Conservation (phyloP, 2,888 invertebrate genomes). For the Acronicta aceris region DNA sequence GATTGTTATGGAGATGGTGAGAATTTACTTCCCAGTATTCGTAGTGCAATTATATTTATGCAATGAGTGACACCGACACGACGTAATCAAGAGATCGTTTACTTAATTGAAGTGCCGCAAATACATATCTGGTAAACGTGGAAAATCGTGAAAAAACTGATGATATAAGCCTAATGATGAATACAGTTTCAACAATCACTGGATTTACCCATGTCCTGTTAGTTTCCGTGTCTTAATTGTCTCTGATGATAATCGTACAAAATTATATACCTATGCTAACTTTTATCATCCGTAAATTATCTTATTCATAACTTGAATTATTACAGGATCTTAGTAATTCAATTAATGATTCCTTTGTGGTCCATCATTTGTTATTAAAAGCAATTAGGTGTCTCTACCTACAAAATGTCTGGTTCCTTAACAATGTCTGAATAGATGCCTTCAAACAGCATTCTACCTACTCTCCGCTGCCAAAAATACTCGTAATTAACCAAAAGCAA, state of each 20-base stretch:
- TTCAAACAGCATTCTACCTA: background rate
- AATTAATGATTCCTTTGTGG: constrained; percentile 42
- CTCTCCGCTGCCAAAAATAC: no score
- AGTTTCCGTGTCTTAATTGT: constrained; percentile 44
- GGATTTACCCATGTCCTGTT: constrained; percentile 77
- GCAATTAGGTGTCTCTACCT: background rate
- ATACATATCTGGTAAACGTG: constrained; percentile 50
- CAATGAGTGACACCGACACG: constrained; percentile 69
- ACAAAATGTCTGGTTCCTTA: background rate
- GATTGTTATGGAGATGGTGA: constrained; percentile 20
- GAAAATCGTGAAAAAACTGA: constrained; percentile 31
- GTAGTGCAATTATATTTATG: constrained; percentile 56
- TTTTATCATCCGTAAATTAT: constrained; percentile 38
- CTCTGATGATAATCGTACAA: constrained; percentile 15
- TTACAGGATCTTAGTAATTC: constrained; percentile 49
- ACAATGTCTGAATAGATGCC: background rate
- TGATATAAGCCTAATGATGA: constrained; percentile 52
- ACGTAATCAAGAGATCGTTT: constrained; percentile 54
- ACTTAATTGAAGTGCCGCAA: constrained; percentile 53
- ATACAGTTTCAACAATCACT: constrained; percentile 54
- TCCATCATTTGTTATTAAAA: constrained; percentile 3
- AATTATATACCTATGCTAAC: constrained; percentile 12
- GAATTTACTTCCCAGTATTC: constrained; percentile 23
- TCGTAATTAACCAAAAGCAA: no score
- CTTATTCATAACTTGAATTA: constrained; percentile 40